phyloP scores from a whole-genome alignment of 2,113 vertebrate species.

The Mus musculus region GRCm39 chr5:106629001-106629500 shows the following conservation, averaged over 20 bases:
- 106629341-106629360: background rate
- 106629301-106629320: background rate
- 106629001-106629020: background rate
- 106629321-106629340: background rate
- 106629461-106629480: too few relatives aligned
- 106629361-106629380: too few relatives aligned
- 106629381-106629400: too few relatives aligned
- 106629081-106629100: accelerated
- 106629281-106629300: background rate
- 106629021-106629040: background rate
- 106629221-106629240: constrained; percentile 1
- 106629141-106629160: background rate
- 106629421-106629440: too few relatives aligned
- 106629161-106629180: background rate
- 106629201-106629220: background rate
- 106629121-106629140: background rate
- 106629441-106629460: too few relatives aligned
- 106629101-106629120: background rate
- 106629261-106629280: constrained; percentile 20
- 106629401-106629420: too few relatives aligned
- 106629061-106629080: background rate
- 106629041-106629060: background rate
- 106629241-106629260: background rate
- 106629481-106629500: background rate
- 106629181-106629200: background rate